These are phyloP conservation scores for Ginglymostoma cirratum DNA, from an alignment of 2,113 vertebrate species.

Conservation along the genomic window DNA sequence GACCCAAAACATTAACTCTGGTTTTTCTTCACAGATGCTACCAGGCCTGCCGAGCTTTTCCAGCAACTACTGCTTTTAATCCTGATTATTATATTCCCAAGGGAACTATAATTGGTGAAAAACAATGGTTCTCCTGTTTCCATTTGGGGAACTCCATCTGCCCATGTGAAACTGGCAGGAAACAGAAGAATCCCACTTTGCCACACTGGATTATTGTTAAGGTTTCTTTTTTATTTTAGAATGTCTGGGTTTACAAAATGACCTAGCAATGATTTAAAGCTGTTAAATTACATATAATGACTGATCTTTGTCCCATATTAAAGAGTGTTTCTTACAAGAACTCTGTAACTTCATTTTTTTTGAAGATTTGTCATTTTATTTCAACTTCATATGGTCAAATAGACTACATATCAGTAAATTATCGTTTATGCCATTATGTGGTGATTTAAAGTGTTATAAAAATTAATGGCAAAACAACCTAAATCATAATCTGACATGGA, in stretches of 20 bases:
- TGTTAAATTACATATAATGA: neutral
- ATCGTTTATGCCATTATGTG: neutral
- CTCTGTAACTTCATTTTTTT: neutral
- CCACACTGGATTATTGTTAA: too few relatives aligned
- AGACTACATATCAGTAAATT: neutral
- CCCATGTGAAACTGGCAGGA: neutral
- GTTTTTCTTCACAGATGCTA: too few relatives aligned
- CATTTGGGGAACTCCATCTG: neutral
- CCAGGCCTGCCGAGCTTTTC: too few relatives aligned
- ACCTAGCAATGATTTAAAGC: too few relatives aligned
- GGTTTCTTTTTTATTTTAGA: neutral
- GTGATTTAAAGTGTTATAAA: neutral
- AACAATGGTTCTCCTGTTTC: neutral
- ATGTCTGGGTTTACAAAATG: neutral
- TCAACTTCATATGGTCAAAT: neutral
- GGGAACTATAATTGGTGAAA: neutral
- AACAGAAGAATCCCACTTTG: neutral
- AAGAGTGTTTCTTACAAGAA: neutral
- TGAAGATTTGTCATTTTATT: neutral
- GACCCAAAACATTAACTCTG: too few relatives aligned
- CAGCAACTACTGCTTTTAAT: too few relatives aligned
- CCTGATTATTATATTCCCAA: neutral
- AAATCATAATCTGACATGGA: neutral
- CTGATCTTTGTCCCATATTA: neutral
- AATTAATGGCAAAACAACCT: neutral